Conservation (phyloP, 2,113 vertebrate genomes). For the Rhinopomastus cyanomelas region DNA sequence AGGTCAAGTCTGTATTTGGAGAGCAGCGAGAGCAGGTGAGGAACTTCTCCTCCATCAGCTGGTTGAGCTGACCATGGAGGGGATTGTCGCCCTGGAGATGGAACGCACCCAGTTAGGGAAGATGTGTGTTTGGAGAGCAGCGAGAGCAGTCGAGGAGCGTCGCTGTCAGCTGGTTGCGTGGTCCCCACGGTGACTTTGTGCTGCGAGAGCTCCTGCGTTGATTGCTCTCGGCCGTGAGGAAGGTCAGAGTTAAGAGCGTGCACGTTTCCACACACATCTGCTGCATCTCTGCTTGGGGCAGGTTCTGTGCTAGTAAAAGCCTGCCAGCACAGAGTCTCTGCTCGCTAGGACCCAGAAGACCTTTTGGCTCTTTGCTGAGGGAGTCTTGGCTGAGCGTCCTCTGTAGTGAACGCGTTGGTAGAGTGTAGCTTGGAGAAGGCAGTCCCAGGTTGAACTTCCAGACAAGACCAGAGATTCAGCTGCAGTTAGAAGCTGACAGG, state of each 20-base stretch:
- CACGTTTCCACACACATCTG: background rate
- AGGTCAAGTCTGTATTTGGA: background rate
- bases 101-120: background rate
- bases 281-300: background rate
- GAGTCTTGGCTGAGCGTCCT: background rate
- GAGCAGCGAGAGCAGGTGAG: background rate
- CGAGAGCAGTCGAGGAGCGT: background rate
- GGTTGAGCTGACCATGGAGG: background rate
- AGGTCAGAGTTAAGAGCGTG: no score
- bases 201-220: rapidly evolving
- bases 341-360: background rate
- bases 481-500: background rate
- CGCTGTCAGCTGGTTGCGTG: background rate
- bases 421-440: background rate
- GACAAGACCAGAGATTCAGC: background rate
- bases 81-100: background rate
- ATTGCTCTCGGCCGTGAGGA: background rate
- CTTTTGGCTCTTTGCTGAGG: background rate
- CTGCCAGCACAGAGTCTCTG: background rate
- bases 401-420: background rate
- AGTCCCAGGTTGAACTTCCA: background rate
- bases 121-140: background rate
- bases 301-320: background rate
- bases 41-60: background rate
- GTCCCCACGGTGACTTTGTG: background rate